Evolutionary conservation across 2,888 invertebrate genomes (phyloP), one percentile per base, ranked within the genome.

Genomic region (Pammene aurita): DNA sequence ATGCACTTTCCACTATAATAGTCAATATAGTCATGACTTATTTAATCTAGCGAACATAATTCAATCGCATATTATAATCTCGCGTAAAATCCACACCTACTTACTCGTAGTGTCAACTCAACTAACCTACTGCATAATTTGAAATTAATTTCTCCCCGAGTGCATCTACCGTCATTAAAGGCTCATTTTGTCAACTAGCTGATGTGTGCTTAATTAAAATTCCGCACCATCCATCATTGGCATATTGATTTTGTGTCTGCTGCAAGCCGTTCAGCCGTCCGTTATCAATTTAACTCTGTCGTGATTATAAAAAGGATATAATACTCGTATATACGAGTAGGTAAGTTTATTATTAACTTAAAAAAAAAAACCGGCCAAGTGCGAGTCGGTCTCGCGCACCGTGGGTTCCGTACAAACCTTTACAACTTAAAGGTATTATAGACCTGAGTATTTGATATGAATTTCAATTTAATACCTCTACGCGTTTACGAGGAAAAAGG

Each of bases 141-240:
- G 55, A 63, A 68, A 65, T 75, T 70, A 72, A 73, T 75, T 72
- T 71, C 71, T 70, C 72, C 70, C 66, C 70, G 54, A 70, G 67
- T 63, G 71, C 72, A 74, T 75, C 73, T 71, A 74, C 72, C 77
- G 80, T 78, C 80, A 89, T 90, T 87, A 88, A 86, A 89, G 88
- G 85, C 88, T 87, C 89, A 90, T 90, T 89, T 88, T 82, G 85
- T 85, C 83, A 82, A 81, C 85, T 85, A 86, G 83, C 87, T 87
- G 88, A 89, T 87, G 87, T 78, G 86, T 83, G 85, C 87, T 90
- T 91, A 89, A 91, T 90, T 90, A 90, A 92, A 90, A 88, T 86
- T 84, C 85, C 83, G 82, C 83, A 80, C 78, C 89, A 89, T 92
- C 90, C 85, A 91, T 92, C 91, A 90, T 78, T 74, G 81, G 77